Conservation (phyloP, 1,140 invertebrate species). For the Brachionus sp. region DNA sequence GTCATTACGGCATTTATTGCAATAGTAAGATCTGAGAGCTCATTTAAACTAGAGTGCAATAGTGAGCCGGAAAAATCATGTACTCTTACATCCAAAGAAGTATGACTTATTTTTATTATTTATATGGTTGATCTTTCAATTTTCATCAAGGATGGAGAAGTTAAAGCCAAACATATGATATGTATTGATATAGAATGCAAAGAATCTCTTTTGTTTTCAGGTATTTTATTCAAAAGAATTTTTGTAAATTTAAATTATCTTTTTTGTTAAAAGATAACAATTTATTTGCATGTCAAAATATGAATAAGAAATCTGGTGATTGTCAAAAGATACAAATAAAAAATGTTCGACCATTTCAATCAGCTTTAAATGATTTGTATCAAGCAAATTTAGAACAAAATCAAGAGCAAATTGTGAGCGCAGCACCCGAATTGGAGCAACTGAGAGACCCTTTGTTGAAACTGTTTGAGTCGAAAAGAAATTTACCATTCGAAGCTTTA, state of each 20-base stretch:
- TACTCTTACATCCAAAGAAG: slow-evolving; percentile 1
- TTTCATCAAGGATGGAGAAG: neutral
- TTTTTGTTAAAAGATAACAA: neutral
- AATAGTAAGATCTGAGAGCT: neutral
- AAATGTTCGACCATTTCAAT: slow-evolving; percentile 1
- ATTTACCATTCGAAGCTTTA: slow-evolving; percentile 23
- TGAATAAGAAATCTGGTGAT: slow-evolving; percentile 24
- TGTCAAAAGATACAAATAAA: slow-evolving; percentile 24
- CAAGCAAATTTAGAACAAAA: neutral
- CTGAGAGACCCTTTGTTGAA: neutral
- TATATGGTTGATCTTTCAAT: neutral
- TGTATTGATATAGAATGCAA: slow-evolving; percentile 32
- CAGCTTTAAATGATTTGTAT: slow-evolving; percentile 20
- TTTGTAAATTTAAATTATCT: neutral
- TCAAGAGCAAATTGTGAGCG: neutral
- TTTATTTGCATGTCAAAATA: slow-evolving; percentile 33
- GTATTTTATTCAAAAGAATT: neutral
- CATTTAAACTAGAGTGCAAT: slow-evolving; percentile 1
- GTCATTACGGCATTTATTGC: neutral
- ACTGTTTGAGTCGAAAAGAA: neutral
- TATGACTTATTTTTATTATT: neutral
- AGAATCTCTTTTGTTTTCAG: slow-evolving; percentile 35
- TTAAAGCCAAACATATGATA: slow-evolving; percentile 1
- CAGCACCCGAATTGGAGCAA: neutral
- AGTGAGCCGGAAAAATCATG: slow-evolving; percentile 4